A percentile compares a stretch with the other conserved stretches of the same genome.
These are phyloP conservation scores for Tholera decimalis DNA, from an alignment of 2,888 invertebrate genomes.

Conservation along the genomic window DNA sequence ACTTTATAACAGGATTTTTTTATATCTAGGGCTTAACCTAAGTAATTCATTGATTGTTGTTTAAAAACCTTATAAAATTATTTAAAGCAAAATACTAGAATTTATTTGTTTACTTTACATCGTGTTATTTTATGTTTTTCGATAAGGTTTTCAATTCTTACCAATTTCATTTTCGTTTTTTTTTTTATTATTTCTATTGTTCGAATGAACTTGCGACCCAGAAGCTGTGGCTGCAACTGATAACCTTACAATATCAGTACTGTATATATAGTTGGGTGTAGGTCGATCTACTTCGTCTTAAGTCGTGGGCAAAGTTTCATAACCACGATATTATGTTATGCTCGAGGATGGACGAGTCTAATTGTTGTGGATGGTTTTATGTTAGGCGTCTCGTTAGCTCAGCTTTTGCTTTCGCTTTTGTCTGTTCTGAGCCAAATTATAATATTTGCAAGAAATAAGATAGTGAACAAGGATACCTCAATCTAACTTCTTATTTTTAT, in stretches of 20 bases:
- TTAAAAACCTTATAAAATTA: too few species aligned
- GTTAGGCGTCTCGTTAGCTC: conserved; percentile 54
- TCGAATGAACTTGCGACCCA: conserved; percentile 66
- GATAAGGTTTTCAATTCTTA: conserved; percentile 59
- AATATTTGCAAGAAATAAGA: too few species aligned
- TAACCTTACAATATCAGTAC: conserved; percentile 76
- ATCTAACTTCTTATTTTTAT: too few species aligned
- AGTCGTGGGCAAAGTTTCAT: conserved; percentile 82
- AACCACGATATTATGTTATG: conserved; percentile 77
- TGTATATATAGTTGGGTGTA: conserved; percentile 85
- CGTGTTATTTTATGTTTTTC: neutral
- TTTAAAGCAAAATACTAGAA: neutral
- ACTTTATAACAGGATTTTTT: neutral
- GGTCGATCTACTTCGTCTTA: conserved; percentile 84
- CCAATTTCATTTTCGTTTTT: conserved; percentile 81
- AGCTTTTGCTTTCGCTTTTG: conserved; percentile 16
- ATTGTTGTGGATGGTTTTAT: conserved; percentile 80
- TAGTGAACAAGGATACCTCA: too few species aligned
- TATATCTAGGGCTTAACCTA: neutral
- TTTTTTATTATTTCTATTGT: conserved; percentile 36
- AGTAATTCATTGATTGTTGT: too few species aligned
- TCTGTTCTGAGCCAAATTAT: neutral
- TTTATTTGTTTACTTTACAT: neutral
- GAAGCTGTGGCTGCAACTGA: conserved; percentile 79
- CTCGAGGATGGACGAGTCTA: conserved; percentile 80